Conservation (phyloP, 2,113 vertebrate species). For the Edolisoma coerulescens region DNA sequence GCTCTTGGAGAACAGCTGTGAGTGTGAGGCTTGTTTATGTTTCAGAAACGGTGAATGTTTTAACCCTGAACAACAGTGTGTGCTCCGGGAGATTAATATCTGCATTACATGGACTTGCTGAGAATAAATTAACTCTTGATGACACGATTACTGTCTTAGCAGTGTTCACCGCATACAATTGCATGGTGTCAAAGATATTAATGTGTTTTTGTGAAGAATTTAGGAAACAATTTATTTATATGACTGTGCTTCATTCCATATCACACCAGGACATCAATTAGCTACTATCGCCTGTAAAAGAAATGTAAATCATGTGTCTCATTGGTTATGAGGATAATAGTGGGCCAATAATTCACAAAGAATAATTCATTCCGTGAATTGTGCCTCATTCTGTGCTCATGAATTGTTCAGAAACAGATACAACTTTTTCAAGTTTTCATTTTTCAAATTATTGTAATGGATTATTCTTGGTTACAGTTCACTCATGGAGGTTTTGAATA, state of each 20-base stretch:
- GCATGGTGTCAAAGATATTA: conserved; percentile 67
- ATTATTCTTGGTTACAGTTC: not conserved
- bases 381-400: conserved; percentile 32
- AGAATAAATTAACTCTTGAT: conserved; percentile 74
- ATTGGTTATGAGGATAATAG: conserved; percentile 51
- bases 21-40: conserved; percentile 44
- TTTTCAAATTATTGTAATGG: not conserved
- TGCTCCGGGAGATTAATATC: conserved; percentile 70
- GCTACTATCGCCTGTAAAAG: conserved; percentile 34
- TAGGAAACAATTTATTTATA: conserved; percentile 66
- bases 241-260: conserved; percentile 64
- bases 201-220: conserved; percentile 68
- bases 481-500: not conserved
- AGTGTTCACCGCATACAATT: conserved; percentile 58
- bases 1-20: not conserved
- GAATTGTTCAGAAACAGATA: conserved; percentile 27
- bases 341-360: conserved; percentile 56
- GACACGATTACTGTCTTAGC: conserved; percentile 70
- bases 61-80: conserved; percentile 60
- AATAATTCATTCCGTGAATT: conserved; percentile 54
- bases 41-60: conserved; percentile 44
- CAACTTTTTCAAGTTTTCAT: conserved; percentile 40
- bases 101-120: conserved; percentile 66
- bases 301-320: conserved; percentile 67
- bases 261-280: conserved; percentile 69